Evolutionary conservation across 2,888 invertebrate genomes (phyloP).

Genomic region (Tipula unca): DNA sequence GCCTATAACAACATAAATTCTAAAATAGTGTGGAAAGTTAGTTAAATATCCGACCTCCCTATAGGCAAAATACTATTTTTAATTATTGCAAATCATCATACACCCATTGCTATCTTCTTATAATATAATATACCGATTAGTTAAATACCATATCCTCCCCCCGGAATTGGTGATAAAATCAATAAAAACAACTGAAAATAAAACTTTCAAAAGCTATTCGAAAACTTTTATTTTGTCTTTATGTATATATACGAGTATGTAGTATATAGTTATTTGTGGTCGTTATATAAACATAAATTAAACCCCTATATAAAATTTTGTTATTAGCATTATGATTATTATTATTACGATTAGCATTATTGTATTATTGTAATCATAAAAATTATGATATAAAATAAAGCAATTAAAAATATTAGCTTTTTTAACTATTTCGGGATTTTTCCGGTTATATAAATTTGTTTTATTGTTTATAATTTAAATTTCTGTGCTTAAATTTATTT

Average conservation of each 20-base stretch:
- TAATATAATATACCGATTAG: no score
- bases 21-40: no score
- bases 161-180: neutral
- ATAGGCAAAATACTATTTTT: no score
- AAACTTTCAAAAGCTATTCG: neutral
- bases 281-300: neutral
- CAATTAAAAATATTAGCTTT: neutral
- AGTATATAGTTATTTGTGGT: neutral
- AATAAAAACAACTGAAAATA: neutral
- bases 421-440: neutral
- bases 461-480: no score
- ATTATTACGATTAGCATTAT: neutral
- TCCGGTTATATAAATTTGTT: no score
- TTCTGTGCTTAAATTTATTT: no score
- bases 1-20: no score
- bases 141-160: no score
- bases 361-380: neutral
- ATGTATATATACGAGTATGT: no score
- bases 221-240: neutral
- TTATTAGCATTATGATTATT: neutral
- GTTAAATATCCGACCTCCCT: no score
- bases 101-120: no score
- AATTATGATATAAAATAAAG: neutral
- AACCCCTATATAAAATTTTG: neutral
- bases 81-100: no score